Evolutionary conservation across 2,113 vertebrate species (phyloP).

Genomic region (Turnix velox): DNA sequence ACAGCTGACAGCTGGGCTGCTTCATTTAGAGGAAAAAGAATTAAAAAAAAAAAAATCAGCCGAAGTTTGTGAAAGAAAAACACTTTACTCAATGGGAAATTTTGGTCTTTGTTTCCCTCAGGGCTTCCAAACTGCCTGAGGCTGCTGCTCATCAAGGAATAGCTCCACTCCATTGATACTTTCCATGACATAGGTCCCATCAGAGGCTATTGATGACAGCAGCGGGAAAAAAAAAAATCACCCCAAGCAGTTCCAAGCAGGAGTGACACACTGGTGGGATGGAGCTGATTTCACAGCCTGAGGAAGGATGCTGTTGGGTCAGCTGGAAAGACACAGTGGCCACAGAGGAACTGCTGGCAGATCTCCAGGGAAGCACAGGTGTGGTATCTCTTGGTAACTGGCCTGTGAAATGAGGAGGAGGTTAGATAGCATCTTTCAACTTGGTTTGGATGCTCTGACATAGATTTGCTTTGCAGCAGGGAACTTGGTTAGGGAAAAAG

Average conservation of each 20-base stretch:
- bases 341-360: not conserved
- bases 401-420: not conserved
- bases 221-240: not conserved
- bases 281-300: not conserved
- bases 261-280: no score
- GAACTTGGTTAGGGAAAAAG: not conserved
- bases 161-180: rapidly evolving
- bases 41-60: not conserved
- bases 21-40: not conserved
- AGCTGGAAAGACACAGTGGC: not conserved
- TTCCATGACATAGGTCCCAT: not conserved
- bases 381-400: not conserved
- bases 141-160: not conserved
- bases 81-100: not conserved
- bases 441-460: not conserved
- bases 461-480: not conserved
- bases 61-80: not conserved
- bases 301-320: not conserved
- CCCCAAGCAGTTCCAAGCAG: not conserved
- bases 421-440: not conserved
- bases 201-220: not conserved
- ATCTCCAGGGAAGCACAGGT: not conserved
- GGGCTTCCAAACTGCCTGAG: not conserved
- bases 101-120: not conserved
- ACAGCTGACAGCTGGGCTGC: rapidly evolving